Evolutionary conservation across 2,113 vertebrate species (phyloP).

Genomic region (Struthidea cinerea): DNA sequence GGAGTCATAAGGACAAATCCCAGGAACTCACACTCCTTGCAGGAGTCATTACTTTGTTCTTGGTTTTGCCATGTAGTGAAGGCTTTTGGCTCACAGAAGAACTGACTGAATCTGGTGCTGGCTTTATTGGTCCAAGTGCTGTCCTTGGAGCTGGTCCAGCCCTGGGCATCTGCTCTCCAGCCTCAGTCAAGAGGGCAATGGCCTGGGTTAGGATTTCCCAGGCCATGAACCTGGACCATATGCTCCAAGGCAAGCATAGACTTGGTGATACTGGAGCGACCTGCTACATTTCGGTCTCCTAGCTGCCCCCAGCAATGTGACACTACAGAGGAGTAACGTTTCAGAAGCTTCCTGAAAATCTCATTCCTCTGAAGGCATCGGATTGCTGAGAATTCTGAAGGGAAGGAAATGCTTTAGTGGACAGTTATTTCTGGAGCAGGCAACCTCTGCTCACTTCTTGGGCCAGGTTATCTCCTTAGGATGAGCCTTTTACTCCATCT

Average conservation of each 20-base stretch:
- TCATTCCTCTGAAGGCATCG: neutral
- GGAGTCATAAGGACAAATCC: neutral
- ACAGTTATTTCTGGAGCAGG: constrained; percentile 6
- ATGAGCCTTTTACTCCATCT: neutral
- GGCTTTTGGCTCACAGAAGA: neutral
- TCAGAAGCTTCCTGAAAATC: neutral
- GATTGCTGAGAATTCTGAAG: neutral
- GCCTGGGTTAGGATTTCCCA: neutral
- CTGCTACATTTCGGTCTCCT: neutral
- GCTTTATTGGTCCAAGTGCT: neutral
- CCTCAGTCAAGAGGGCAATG: neutral
- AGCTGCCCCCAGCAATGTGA: neutral
- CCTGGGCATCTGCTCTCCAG: neutral
- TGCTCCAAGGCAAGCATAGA: neutral
- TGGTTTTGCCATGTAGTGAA: neutral
- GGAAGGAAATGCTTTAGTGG: neutral
- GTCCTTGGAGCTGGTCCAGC: neutral
- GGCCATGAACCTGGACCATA: neutral
- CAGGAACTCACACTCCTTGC: neutral
- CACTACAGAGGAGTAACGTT: neutral
- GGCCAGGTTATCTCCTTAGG: neutral
- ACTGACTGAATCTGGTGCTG: neutral
- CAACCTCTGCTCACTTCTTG: neutral
- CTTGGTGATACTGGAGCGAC: neutral
- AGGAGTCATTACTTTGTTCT: neutral